Base-by-base conservation (phyloP, 2,797 vertebrate species). In the Phylloscopus collybita region DNA sequence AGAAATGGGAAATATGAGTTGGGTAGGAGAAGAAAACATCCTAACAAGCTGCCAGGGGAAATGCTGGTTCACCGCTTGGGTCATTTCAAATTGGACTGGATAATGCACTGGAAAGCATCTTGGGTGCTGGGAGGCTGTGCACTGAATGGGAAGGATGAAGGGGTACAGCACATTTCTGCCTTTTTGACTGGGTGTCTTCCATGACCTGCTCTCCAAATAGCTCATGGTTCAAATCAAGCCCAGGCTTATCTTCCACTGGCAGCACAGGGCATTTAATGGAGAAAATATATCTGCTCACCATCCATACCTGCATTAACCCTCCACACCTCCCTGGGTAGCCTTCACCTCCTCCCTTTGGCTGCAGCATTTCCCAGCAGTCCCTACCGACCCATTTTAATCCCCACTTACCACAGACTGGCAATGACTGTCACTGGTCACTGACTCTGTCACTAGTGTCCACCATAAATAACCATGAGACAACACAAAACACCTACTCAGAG, bases 1-100 rank as follows among this genome's bases (percentile, higher is more conserved):
- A 90, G 91, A 86, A 93, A 85, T 1, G 66, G 89, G 90, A 95
- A 96, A 91, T 78, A 65, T 6, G 82, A 94, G 80, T 74, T 88
- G 86, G 80, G 65, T 47, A 50, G 57, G 67, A 82, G 78, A 47
- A 80, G 57, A 81, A 96, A 97, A 95, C 88, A 93, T 90, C 80
- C 88, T 95, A 96, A 95, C 56, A 91, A 90, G 84, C 88, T 84
- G 83, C 80, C 83, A 96, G 83, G 75, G 88, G 90, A 96, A 88
- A 84, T 92, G 72, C 53, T 67, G 94, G 85, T 94, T 96, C 95
- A 96, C 26, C 0, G 29, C 89, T 56, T 20, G 7, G 95, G 93
- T 94, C 82, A 93, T 79, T 95, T 94, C 49, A 86, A 96, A 73
- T 73, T 51, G 85, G 54, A 75, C 84, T 67, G 75, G 90, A 94